Conservation (phyloP, 2,797 vertebrate genomes). For the Scarus forsteni region DNA sequence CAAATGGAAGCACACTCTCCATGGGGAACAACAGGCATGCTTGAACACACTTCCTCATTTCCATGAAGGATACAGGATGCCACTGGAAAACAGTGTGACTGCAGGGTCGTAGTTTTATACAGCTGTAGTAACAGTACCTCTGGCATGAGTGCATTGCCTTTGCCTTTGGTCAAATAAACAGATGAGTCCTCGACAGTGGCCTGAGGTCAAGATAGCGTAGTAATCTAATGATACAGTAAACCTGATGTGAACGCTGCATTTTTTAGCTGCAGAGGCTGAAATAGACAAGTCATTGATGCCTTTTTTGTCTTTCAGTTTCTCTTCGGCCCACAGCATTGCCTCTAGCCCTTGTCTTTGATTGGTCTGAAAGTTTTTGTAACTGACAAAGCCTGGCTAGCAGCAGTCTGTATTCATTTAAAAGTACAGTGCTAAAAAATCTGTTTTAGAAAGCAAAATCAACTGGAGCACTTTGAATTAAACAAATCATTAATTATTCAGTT, state of each 20-base stretch:
- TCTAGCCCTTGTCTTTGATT: slow-evolving; percentile 2
- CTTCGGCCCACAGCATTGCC: background rate
- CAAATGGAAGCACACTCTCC: slow-evolving; percentile 71
- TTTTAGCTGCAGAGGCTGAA: slow-evolving; percentile 19
- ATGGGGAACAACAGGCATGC: slow-evolving; percentile 60
- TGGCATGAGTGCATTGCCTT: slow-evolving; percentile 40
- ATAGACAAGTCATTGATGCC: slow-evolving; percentile 20
- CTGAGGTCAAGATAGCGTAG: slow-evolving; percentile 27
- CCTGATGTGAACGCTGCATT: slow-evolving; percentile 36
- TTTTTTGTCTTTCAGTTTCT: slow-evolving; percentile 20
- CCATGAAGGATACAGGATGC: slow-evolving; percentile 56
- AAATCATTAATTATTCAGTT: slow-evolving; percentile 24
- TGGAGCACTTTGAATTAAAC: slow-evolving; percentile 11
- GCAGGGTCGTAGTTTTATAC: slow-evolving; percentile 31
- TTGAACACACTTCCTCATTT: slow-evolving; percentile 68
- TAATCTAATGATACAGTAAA: slow-evolving; percentile 39
- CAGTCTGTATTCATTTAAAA: background rate
- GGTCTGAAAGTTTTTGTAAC: slow-evolving; percentile 16
- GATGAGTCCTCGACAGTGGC: slow-evolving; percentile 25
- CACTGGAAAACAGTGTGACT: slow-evolving; percentile 31
- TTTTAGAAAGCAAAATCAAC: slow-evolving; percentile 6
- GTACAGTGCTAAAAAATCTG: too few relatives aligned
- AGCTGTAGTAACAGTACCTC: slow-evolving; percentile 29
- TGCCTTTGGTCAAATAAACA: slow-evolving; percentile 55
- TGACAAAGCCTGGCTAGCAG: slow-evolving; percentile 9